Base-by-base conservation (phyloP, 2,888 invertebrate species). In the Graphium colonna region DNA sequence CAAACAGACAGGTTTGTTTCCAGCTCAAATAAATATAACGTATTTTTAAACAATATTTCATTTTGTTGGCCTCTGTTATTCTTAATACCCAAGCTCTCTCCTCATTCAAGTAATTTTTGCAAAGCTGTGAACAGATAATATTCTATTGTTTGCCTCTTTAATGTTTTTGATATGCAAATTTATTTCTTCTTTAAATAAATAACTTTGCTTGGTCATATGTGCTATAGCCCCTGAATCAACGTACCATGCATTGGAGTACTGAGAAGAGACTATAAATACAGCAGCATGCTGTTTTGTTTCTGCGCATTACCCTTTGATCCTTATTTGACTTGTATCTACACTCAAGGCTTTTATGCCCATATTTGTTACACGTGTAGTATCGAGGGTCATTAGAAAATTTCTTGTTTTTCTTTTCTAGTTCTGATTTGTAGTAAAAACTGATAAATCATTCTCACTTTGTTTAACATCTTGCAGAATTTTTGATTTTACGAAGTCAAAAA, bases 151-250 rank as follows among this genome's bases (percentile, higher is more conserved):
- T 8, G 61, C 59, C 5, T 61, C 57, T 36, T 46, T 63, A 10
- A 60, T 60, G 1, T 12, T 44, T 5, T 55, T 41, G n/a, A 58
- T 55, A 3, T 15, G 1, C 8, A 57, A 33, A 8, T 15, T 18
- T 1, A 15, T 39, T 44, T 46, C 38, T 38, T 61, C 12, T 15
- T 46, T 33, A 13, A 61, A 16, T n/a, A 54, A 16, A 18, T 42
- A 21, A 4, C 16, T 45, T 13, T 55, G 40, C 55, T 21, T 62
- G 17, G 51, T 52, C 28, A 28, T 28, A 28, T 8, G 28, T 28
- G 8, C 53, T 47, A 57, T 38, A 49, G 59, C 52, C 36, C 60
- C 63, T 0, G 60, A 63, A 36, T 63, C 60, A 1, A 63, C 33
- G 43, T 55, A 61, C 55, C 58, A 60, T 10, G 38, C 56, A 49